Evolutionary conservation across 2,888 invertebrate species (phyloP), one percentile per base, ranked within the genome.

Genomic region (Brenthis hecate): DNA sequence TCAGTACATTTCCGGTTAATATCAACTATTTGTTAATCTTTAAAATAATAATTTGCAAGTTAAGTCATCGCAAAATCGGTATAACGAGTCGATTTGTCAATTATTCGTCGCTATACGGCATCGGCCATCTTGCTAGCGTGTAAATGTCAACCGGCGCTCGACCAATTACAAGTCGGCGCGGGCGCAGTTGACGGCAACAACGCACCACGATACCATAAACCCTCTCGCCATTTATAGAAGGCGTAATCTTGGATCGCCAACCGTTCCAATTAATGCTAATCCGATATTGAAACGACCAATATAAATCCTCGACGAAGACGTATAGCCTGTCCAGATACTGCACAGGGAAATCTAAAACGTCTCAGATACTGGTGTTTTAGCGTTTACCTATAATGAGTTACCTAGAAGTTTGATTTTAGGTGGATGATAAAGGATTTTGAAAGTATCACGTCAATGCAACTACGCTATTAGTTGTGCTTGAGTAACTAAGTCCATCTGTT

Each of bases 81-180:
- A 65, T 50, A 65, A 69, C 60, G 56, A 69, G 50, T 36, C 65
- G 79, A 80, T 92, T 92, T 91, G 92, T 92, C 92, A 92, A 91
- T 90, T 87, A 86, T 83, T 85, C 83, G 85, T 87, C 88, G 81
- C 78, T 82, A 43, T 43, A 84, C 87, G 86, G 84, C 85, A 79
- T 81, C 83, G 82, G 90, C 91, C 91, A 91, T 92, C 91, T 91
- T 90, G 89, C 74, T 78, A 73, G 81, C 90, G 84, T 89, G 92
- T 91, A 89, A 89, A 89, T 89, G 92, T 92, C 92, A 91, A 83
- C 85, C 83, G 83, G 82, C 86, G 82, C 86, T 82, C 87, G 86
- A 90, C 92, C 92, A 92, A 92, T 92, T 92, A 92, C 91, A 90
- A 85, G 83, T 74, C 82, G 80, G 87, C 88, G 88, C 89, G 82